Percentiles rank a stretch among this genome's conserved stretches.
Evolutionary conservation across 2,113 vertebrate genomes (phyloP).

Genomic region (Leptosomus discolor): DNA sequence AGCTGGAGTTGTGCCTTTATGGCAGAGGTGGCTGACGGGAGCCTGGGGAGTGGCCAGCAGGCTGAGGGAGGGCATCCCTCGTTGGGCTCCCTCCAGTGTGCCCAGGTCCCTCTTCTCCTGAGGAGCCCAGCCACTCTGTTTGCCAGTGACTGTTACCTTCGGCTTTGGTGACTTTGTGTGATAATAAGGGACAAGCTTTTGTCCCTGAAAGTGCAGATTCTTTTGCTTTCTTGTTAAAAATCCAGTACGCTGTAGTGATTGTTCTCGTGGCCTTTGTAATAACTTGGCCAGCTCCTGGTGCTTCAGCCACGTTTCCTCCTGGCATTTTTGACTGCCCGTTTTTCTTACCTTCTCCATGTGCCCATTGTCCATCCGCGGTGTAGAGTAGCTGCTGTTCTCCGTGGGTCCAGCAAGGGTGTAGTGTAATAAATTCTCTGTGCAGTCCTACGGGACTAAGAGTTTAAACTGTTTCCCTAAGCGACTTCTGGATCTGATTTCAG

Average conservation of each 20-base stretch:
- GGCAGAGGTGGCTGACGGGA: not conserved
- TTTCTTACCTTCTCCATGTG: not conserved
- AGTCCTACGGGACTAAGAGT: not conserved
- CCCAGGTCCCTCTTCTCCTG: fast-evolving
- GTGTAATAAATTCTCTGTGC: not conserved
- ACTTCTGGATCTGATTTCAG: conserved; percentile 59
- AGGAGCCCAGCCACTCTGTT: not conserved
- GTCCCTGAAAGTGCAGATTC: not conserved
- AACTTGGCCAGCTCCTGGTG: not conserved
- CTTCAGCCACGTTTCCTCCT: not conserved
- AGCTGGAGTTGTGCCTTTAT: not conserved
- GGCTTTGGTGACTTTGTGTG: not conserved
- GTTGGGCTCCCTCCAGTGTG: fast-evolving
- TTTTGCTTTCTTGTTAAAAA: not conserved
- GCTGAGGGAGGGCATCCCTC: not conserved
- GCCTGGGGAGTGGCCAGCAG: not conserved
- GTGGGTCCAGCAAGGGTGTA: not conserved
- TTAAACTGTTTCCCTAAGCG: not conserved
- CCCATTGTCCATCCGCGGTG: fast-evolving
- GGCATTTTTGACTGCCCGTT: not conserved
- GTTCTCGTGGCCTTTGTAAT: not conserved
- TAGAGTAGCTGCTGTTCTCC: not conserved
- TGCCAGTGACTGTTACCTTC: not conserved
- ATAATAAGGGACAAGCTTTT: not conserved
- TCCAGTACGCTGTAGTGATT: not conserved